Evolutionary conservation across 1,140 invertebrate genomes (phyloP).

Genomic region (Thrips palmi): DNA sequence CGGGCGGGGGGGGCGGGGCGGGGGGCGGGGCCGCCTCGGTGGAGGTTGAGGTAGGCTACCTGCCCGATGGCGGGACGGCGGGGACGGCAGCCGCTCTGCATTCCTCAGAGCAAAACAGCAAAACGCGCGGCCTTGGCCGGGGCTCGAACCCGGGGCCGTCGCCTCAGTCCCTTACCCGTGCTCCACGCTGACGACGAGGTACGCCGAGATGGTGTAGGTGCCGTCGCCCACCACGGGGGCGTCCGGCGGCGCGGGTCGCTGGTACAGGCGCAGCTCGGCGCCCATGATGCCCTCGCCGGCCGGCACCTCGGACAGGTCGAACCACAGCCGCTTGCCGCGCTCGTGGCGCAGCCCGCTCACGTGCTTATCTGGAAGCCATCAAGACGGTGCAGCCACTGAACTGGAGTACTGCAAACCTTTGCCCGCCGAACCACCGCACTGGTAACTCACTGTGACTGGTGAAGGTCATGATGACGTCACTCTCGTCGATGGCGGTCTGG

Average conservation of each 20-base stretch:
- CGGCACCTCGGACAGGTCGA: conserved; percentile 73
- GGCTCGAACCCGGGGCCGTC: no score
- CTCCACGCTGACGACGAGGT: conserved; percentile 20
- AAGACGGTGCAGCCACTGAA: no score
- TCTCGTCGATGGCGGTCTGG: conserved; percentile 62
- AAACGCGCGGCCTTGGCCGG: neutral
- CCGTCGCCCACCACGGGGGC: conserved; percentile 17
- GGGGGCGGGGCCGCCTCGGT: no score
- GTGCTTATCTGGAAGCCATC: conserved; percentile 39
- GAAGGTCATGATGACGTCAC: conserved; percentile 88
- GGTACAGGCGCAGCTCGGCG: conserved; percentile 70
- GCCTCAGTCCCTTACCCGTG: conserved; percentile 22
- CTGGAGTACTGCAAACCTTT: no score
- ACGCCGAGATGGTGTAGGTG: conserved; percentile 23
- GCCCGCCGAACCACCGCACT: no score
- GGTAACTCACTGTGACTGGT: conserved; percentile 61
- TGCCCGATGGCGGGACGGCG: no score
- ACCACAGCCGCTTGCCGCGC: conserved; percentile 72
- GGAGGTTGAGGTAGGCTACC: no score
- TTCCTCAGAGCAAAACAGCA: no score
- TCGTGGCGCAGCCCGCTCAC: conserved; percentile 57
- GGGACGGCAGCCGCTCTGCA: no score
- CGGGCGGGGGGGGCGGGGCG: no score
- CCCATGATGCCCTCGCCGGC: conserved; percentile 57
- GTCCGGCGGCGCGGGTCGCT: conserved; percentile 32